Conservation (phyloP, 2,797 vertebrate species). For the Tiaroga cobitis region DNA sequence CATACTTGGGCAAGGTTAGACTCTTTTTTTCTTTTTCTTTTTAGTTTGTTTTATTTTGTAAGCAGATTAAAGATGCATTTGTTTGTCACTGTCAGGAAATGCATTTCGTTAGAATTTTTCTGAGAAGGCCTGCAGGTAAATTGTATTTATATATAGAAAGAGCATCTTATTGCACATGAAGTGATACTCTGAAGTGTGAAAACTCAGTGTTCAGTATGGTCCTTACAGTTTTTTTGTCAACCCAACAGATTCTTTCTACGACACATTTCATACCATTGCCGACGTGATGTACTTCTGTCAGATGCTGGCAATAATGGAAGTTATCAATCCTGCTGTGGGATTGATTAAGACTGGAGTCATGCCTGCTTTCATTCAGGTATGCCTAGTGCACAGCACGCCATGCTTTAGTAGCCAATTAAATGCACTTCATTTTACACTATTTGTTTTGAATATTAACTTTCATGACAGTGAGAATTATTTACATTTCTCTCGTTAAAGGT, state of each 20-base stretch:
- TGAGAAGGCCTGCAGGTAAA: not conserved
- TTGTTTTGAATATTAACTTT: not conserved
- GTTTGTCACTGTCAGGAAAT: not conserved
- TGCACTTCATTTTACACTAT: not conserved
- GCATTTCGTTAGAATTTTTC: not conserved
- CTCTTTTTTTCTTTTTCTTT: conserved; percentile 13
- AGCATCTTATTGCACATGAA: not conserved
- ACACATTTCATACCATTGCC: conserved; percentile 91
- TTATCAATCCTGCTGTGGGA: conserved; percentile 89
- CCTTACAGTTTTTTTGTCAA: conserved; percentile 26
- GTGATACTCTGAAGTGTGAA: not conserved
- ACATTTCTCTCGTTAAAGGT: conserved; percentile 72
- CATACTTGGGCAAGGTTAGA: conserved; percentile 90
- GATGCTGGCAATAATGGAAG: conserved; percentile 87
- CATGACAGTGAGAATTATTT: conserved; percentile 21
- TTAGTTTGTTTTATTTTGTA: not conserved
- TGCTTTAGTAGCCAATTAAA: not conserved
- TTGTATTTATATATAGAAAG: not conserved
- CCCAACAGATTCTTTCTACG: conserved; percentile 90
- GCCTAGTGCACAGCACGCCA: not conserved
- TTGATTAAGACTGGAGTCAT: conserved; percentile 84
- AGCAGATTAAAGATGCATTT: not conserved
- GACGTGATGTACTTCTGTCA: conserved; percentile 98
- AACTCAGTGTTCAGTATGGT: not conserved
- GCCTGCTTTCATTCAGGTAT: conserved; percentile 86